A percentile compares a stretch with the other conserved stretches of the same genome.
Conservation (phyloP, 2,888 invertebrate species). For the Cantharis rufa region DNA sequence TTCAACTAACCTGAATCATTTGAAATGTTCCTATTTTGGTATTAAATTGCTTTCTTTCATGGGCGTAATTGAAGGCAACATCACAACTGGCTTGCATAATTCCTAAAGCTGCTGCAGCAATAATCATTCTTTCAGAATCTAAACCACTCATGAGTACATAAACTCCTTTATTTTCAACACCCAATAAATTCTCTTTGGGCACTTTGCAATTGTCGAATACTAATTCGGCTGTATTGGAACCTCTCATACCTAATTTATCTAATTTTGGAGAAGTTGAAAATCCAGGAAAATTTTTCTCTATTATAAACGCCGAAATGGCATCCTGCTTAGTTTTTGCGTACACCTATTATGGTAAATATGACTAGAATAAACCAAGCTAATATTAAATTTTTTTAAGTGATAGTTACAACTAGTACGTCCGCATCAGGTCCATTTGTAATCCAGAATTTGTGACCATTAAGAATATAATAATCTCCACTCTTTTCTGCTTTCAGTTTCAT, state of each 20-base stretch:
- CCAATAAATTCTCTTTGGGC: conserved; percentile 81
- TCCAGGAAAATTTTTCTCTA: conserved; percentile 88
- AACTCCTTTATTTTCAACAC: conserved; percentile 85
- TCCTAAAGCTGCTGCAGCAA: conserved; percentile 91
- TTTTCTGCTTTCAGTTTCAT: conserved; percentile 92
- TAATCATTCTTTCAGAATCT: conserved; percentile 87
- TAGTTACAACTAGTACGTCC: conserved; percentile 81
- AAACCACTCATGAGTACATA: conserved; percentile 97
- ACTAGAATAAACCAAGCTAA: neutral
- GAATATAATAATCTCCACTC: conserved; percentile 84
- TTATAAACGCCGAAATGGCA: conserved; percentile 89
- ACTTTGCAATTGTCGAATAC: conserved; percentile 96
- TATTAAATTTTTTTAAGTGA: neutral
- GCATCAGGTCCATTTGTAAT: conserved; percentile 98
- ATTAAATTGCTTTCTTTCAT: conserved; percentile 92
- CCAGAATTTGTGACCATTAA: conserved; percentile 99
- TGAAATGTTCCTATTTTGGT: conserved; percentile 91
- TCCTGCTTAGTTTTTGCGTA: conserved; percentile 86
- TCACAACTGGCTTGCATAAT: conserved; percentile 96
- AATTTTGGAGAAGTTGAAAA: conserved; percentile 88
- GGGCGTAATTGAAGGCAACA: conserved; percentile 91
- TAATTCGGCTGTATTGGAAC: conserved; percentile 93
- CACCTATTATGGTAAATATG: conserved; percentile 58
- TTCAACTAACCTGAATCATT: conserved; percentile 83
- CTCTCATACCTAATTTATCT: conserved; percentile 97